phyloP scores from a whole-genome alignment of 1,140 invertebrate species.

The Ips typographus region DNA sequence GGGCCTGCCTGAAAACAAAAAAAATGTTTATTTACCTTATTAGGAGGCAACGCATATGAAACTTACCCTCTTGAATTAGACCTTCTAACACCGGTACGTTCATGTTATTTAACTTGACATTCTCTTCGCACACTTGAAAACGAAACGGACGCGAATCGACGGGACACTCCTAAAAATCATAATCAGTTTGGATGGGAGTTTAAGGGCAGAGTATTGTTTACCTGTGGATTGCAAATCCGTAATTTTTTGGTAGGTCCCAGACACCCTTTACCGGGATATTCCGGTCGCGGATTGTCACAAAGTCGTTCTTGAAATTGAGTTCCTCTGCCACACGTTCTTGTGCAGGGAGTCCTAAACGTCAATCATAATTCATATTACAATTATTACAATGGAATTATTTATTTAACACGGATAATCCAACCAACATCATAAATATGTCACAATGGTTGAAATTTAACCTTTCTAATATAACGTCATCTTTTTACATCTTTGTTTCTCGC shows the following conservation, averaged over 20 bases:
- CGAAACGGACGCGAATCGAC: background rate
- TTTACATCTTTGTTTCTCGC: too few species aligned
- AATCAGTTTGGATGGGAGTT: too few species aligned
- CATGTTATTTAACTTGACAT: background rate
- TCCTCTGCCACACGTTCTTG: constrained; percentile 65
- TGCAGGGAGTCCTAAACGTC: constrained; percentile 57
- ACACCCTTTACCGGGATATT: constrained; percentile 65
- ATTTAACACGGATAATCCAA: background rate
- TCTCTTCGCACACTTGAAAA: background rate
- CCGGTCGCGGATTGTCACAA: constrained; percentile 60
- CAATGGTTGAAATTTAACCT: too few species aligned
- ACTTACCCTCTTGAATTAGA: background rate
- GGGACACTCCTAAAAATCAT: background rate
- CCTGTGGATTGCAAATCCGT: constrained; percentile 62
- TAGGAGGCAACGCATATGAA: too few species aligned
- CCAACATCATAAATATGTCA: too few species aligned
- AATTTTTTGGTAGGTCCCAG: constrained; percentile 51
- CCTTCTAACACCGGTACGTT: background rate
- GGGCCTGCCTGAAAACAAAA: background rate
- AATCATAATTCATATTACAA: background rate
- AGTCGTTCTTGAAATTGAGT: constrained; percentile 54
- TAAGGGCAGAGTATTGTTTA: constrained; percentile 38
- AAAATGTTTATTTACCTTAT: too few species aligned
- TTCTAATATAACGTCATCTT: too few species aligned
- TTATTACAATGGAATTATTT: background rate